Base-by-base conservation (phyloP, 2,797 vertebrate species). In the Chaetodon trifasciatus region DNA sequence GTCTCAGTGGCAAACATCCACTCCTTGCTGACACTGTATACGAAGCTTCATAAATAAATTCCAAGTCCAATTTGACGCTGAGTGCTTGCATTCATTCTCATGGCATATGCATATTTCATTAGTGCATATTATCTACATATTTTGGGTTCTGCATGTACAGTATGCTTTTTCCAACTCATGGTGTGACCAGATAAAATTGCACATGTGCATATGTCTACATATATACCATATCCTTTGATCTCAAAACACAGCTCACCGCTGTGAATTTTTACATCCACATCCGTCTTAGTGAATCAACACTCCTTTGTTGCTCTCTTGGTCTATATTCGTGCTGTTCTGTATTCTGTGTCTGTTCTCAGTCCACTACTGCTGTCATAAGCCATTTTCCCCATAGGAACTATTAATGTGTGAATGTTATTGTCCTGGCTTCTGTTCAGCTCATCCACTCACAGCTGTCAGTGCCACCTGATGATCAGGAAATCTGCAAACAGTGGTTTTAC, bases 351-450 rank as follows among this genome's bases (percentile, higher is more conserved):
- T 47, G 74, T 61, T 60, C 55, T 49, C 74, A 68, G n/a, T 23
- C 69, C 40, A 66, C 61, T 37, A 8, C 69, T 66, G 62, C 77
- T 74, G 76, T 77, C 85, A 82, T 47, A 57, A 82, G 84, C 52
- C 78, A 85, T 82, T 76, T 91, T 61, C 64, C 88, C 82, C 87
- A 67, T 28, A 77, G 89, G 86, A 84, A 78, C 79, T 81, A 89
- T 89, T 87, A 88, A 83, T 83, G 82, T 89, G 83, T 74, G 70
- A 86, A 86, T 87, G 82, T 86, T 88, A 89, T 85, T 87, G 84
- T 87, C 76, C 77, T 86, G 90, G 81, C 88, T 85, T 82, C 79
- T 76, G 74, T 83, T 91, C 83, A 83, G 78, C 86, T 90, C 86
- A 80, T 90, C 73, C 73, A 70, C 78, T 88, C 84, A 74, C 89